Evolutionary conservation across 2,797 vertebrate genomes (phyloP).

Genomic region (Euthynnus affinis): DNA sequence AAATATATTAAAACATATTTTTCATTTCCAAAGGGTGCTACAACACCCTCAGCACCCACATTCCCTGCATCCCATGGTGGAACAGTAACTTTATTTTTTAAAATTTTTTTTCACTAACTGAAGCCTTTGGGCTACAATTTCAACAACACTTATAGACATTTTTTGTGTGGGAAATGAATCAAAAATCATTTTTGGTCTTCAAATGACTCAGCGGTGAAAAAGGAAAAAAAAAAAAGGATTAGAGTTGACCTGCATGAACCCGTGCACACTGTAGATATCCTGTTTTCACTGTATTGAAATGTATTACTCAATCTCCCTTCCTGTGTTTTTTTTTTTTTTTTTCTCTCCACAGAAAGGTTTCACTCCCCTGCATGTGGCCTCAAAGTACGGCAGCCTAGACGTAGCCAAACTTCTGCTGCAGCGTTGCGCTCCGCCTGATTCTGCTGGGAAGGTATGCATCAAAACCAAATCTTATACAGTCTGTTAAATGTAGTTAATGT

Average conservation of each 20-base stretch:
- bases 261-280: background rate
- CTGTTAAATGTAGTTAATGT: background rate
- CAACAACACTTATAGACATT: no score
- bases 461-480: background rate
- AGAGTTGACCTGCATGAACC: no score
- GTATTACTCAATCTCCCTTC: background rate
- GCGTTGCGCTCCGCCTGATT: constrained; percentile 91
- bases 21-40: no score
- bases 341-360: constrained; percentile 93
- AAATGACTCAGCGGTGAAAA: no score
- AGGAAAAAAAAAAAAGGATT: background rate
- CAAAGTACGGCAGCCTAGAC: constrained; percentile 97
- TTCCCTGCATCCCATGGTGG: no score
- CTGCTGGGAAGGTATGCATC: constrained; percentile 92
- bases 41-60: no score
- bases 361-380: constrained; percentile 95
- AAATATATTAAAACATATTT: no score
- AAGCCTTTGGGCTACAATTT: no score
- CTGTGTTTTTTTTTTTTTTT: constrained; percentile 16
- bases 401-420: constrained; percentile 96
- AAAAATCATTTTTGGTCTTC: no score
- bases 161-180: no score
- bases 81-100: no score
- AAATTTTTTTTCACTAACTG: no score
- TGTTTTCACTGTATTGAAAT: background rate